phyloP scores from a whole-genome alignment of 2,797 vertebrate genomes.

The Cossypha polioptera region DNA sequence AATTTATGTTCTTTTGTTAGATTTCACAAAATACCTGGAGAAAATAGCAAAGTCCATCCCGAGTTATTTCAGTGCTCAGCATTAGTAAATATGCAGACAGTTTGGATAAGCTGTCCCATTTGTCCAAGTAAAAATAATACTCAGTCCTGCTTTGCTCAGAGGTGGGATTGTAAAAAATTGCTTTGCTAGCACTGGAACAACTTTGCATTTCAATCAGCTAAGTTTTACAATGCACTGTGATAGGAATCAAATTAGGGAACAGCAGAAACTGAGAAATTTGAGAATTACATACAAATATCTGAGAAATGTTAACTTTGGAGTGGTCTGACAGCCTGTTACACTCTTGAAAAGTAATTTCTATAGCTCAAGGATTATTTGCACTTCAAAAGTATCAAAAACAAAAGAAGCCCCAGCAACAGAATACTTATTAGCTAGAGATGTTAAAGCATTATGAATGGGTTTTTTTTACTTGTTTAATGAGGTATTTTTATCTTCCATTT shows the following conservation, averaged over 20 bases:
- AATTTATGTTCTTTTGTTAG: not conserved
- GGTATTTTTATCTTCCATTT: not conserved
- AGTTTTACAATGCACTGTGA: not conserved
- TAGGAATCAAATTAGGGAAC: not conserved
- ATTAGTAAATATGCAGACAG: not conserved
- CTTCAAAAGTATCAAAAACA: not conserved
- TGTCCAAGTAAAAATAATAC: not conserved
- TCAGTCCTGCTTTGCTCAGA: not conserved
- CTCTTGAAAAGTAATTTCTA: not conserved
- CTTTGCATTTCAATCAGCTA: not conserved
- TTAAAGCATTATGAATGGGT: not conserved
- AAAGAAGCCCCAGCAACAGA: not conserved
- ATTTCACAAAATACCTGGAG: not conserved
- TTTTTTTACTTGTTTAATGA: not conserved
- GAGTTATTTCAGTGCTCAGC: not conserved
- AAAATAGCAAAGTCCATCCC: not conserved
- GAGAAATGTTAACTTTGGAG: not conserved
- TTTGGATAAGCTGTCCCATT: not conserved
- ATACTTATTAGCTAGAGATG: not conserved
- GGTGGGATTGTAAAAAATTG: not conserved
- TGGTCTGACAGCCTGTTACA: not conserved
- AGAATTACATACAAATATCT: not conserved
- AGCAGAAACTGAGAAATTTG: not conserved
- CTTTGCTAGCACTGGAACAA: not conserved
- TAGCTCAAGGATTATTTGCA: not conserved